phyloP scores from a whole-genome alignment of 1,140 invertebrate species.

The Sycophila sp. region DNA sequence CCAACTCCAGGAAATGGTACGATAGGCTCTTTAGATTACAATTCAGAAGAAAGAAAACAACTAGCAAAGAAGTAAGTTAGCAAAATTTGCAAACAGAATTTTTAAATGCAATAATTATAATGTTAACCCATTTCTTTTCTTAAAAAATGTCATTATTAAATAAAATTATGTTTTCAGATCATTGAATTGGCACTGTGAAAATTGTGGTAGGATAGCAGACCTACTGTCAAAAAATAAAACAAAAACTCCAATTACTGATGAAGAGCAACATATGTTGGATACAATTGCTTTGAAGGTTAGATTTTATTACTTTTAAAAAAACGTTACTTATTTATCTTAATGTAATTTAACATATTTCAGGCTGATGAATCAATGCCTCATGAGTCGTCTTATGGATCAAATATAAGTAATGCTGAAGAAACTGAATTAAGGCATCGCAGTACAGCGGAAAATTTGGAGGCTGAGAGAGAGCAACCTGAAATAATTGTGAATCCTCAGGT shows the following conservation, averaged over 20 bases:
- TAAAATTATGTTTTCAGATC: conserved; percentile 51
- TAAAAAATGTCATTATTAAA: not conserved
- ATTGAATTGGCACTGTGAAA: conserved; percentile 60
- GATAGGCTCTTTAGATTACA: conserved; percentile 91
- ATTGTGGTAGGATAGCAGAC: conserved; percentile 58
- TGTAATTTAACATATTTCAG: conserved; percentile 40
- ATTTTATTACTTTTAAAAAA: not conserved
- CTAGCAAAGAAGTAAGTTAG: conserved; percentile 79
- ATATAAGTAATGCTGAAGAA: conserved; percentile 38
- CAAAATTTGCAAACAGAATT: not conserved
- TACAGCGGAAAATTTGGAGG: conserved; percentile 14
- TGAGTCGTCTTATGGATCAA: conserved; percentile 42
- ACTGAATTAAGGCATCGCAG: conserved; percentile 55
- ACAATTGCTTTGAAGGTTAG: conserved; percentile 64
- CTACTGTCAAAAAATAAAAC: conserved; percentile 57
- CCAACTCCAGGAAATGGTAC: conserved; percentile 88
- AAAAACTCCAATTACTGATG: conserved; percentile 60
- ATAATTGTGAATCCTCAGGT: conserved; percentile 49
- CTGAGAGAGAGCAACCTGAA: conserved; percentile 45
- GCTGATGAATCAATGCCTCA: conserved; percentile 55
- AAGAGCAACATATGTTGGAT: conserved; percentile 63
- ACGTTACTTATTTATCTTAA: too few relatives aligned
- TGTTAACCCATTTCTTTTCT: not conserved
- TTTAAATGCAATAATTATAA: not conserved
- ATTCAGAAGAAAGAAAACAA: conserved; percentile 80